phyloP scores from a whole-genome alignment of 2,113 vertebrate species.

The Cyanoliseus patagonus region DNA sequence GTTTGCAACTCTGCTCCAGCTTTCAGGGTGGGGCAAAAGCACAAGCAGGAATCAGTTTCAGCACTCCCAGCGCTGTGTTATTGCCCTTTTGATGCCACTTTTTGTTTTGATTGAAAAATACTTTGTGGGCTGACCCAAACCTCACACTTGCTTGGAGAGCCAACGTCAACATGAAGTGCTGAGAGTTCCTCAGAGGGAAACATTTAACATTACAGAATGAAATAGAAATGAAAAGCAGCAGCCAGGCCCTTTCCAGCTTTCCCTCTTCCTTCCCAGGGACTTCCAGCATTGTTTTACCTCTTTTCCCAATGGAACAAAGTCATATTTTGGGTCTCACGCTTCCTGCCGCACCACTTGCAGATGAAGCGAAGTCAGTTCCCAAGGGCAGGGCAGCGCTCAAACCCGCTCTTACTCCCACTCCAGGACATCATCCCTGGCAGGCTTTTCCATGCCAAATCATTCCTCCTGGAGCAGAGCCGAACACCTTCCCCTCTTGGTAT shows the following conservation, averaged over 20 bases:
- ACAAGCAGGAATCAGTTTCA: background rate
- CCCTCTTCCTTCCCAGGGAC: background rate
- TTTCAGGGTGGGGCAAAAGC: background rate
- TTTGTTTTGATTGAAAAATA: background rate
- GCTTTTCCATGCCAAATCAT: background rate
- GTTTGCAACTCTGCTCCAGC: background rate
- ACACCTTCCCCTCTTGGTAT: background rate
- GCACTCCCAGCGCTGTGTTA: background rate
- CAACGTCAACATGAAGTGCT: background rate
- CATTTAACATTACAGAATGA: background rate
- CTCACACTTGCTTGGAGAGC: background rate
- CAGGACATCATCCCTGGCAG: background rate
- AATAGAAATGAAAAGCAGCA: background rate
- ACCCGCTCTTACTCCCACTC: background rate
- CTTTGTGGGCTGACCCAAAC: background rate
- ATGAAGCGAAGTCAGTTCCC: background rate
- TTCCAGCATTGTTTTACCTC: background rate
- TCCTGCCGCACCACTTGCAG: no score
- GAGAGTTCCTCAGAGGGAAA: background rate
- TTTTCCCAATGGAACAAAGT: background rate
- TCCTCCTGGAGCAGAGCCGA: background rate
- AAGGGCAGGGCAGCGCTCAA: background rate
- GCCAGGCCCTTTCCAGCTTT: background rate
- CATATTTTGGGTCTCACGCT: background rate
- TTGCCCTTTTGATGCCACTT: background rate